Percentiles rank a stretch among this genome's conserved stretches.
Conservation (phyloP, 1,140 invertebrate species). For the Tetramorium simillimum region DNA sequence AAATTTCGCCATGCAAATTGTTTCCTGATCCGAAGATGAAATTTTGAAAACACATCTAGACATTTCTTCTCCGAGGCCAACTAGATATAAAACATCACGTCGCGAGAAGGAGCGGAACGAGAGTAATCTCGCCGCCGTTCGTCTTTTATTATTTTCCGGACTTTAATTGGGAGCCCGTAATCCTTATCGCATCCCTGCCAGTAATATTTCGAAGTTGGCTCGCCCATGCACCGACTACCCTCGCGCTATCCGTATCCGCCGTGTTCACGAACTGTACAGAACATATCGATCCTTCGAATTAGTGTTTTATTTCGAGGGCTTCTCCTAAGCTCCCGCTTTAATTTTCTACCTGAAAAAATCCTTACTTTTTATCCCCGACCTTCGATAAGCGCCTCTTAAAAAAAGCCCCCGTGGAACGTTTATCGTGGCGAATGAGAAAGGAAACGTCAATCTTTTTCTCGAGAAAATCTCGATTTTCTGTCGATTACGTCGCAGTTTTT, state of each 20-base stretch:
- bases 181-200: slow-evolving; percentile 68
- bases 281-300: slow-evolving; percentile 79
- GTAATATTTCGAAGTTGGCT: slow-evolving; percentile 73
- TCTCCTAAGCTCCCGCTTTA: slow-evolving; percentile 78
- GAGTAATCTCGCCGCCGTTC: slow-evolving; percentile 55
- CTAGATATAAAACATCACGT: slow-evolving; percentile 27
- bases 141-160: slow-evolving; percentile 69
- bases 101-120: slow-evolving; percentile 32
- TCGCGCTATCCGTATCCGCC: slow-evolving; percentile 37
- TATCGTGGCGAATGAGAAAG: slow-evolving; percentile 23
- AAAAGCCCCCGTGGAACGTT: slow-evolving; percentile 20
- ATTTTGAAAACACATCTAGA: neutral
- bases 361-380: slow-evolving; percentile 54
- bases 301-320: slow-evolving; percentile 79
- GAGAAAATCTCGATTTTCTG: neutral
- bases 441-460: neutral
- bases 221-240: slow-evolving; percentile 27
- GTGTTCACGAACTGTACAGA: slow-evolving; percentile 72
- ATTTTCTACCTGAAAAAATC: slow-evolving; percentile 81
- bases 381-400: slow-evolving; percentile 47
- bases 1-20: neutral
- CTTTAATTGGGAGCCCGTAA: slow-evolving; percentile 70
- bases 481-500: slow-evolving; percentile 1
- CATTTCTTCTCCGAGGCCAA: slow-evolving; percentile 10
- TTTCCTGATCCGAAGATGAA: neutral